These are phyloP conservation scores for Acromyrmex heyeri DNA, from an alignment of 1,140 invertebrate genomes.

Conservation along the genomic window DNA sequence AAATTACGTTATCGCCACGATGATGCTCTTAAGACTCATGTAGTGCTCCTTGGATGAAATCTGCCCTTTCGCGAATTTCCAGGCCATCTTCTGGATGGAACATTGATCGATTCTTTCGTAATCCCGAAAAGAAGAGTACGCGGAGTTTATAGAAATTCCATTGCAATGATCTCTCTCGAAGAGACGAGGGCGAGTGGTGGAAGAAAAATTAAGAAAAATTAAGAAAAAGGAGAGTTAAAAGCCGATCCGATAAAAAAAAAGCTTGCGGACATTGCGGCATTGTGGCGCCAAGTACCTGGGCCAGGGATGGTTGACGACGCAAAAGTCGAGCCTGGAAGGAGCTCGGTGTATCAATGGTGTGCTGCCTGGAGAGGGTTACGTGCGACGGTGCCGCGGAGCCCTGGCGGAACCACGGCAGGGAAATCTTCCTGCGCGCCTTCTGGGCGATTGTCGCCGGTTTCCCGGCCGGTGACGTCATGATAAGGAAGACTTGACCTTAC, in stretches of 20 bases:
- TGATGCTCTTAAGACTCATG: no score
- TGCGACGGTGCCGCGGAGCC: slow-evolving; percentile 90
- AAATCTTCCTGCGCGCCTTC: slow-evolving; percentile 94
- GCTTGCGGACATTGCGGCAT: neutral
- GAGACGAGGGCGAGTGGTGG: neutral
- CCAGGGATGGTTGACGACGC: slow-evolving; percentile 88
- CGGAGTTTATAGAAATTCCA: neutral
- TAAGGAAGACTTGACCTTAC: slow-evolving; percentile 22
- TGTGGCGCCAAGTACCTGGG: slow-evolving; percentile 84
- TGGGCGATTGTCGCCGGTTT: slow-evolving; percentile 87
- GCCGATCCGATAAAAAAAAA: no score
- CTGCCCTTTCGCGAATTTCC: neutral
- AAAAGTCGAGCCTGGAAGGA: slow-evolving; percentile 91
- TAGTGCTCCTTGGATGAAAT: neutral
- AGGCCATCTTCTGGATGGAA: neutral
- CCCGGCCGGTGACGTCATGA: slow-evolving; percentile 86
- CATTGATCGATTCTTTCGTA: neutral
- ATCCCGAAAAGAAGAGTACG: neutral
- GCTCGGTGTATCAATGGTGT: slow-evolving; percentile 95
- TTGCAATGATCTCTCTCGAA: neutral
- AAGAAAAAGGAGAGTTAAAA: neutral
- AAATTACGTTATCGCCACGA: no score
- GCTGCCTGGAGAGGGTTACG: slow-evolving; percentile 92
- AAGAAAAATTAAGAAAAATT: neutral
- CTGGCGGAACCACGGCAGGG: slow-evolving; percentile 95